Conservation (phyloP, 2,797 vertebrate species). For the Aeoliscus strigatus region DNA sequence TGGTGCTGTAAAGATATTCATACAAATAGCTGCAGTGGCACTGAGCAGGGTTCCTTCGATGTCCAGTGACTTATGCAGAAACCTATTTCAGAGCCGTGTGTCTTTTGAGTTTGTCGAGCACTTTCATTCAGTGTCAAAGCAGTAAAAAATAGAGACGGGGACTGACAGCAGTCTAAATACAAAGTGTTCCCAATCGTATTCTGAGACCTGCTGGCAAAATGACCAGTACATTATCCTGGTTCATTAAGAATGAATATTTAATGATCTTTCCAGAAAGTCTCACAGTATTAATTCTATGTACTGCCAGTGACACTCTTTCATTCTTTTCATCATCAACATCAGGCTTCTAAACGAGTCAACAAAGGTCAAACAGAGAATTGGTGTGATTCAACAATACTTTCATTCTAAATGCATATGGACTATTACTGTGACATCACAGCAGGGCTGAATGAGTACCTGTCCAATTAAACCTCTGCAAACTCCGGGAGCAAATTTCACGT, state of each 20-base stretch:
- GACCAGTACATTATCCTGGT: constrained; percentile 15
- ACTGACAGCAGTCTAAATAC: constrained; percentile 18
- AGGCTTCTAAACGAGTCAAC: constrained; percentile 16
- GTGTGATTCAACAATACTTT: constrained; percentile 19
- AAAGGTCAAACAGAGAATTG: constrained; percentile 27
- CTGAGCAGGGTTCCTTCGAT: no score
- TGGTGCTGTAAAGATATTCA: constrained; percentile 23
- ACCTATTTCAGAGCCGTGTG: no score
- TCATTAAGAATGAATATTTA: constrained; percentile 31
- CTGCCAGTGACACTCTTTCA: constrained; percentile 19
- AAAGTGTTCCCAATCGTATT: constrained; percentile 5
- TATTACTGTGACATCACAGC: constrained; percentile 7
- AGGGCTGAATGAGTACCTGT: constrained; percentile 18
- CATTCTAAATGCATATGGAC: constrained; percentile 37
- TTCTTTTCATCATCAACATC: constrained; percentile 29
- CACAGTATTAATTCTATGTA: constrained; percentile 27
- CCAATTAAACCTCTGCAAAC: neutral
- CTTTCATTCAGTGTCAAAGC: no score
- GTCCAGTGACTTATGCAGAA: constrained; percentile 18
- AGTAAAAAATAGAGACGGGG: neutral
- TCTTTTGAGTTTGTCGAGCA: no score
- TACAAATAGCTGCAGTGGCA: constrained; percentile 30
- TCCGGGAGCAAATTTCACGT: no score
- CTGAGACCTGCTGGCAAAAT: constrained; percentile 7
- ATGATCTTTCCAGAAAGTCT: constrained; percentile 19